phyloP scores from a whole-genome alignment of 2,797 vertebrate genomes.

The Propithecus perrieri region DNA sequence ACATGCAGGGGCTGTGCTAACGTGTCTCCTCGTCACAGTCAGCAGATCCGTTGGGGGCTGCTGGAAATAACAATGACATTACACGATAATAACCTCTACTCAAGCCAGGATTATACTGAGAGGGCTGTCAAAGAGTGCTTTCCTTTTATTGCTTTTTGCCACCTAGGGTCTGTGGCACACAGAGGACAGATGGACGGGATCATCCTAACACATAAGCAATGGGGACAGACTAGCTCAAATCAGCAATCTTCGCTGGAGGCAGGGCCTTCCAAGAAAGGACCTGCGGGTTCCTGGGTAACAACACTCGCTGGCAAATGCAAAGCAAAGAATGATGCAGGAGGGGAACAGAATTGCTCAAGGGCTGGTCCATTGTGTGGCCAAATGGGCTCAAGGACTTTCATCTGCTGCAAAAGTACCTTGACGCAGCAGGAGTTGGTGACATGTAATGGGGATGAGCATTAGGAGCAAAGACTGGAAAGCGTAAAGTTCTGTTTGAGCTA shows the following conservation, averaged over 20 bases:
- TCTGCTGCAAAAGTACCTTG: constrained; percentile 28
- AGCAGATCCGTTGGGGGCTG: constrained; percentile 26
- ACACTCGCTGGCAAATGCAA: constrained; percentile 26
- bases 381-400: constrained; percentile 34
- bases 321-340: constrained; percentile 42
- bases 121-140: constrained; percentile 61
- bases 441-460: neutral
- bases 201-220: constrained; percentile 63
- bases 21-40: neutral
- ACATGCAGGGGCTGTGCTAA: constrained; percentile 49
- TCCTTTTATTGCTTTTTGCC: constrained; percentile 67
- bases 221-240: constrained; percentile 17
- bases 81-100: constrained; percentile 62
- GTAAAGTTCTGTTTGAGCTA: neutral
- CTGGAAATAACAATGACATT: constrained; percentile 69
- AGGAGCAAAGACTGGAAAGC: neutral
- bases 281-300: constrained; percentile 25
- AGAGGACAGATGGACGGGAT: constrained; percentile 69
- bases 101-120: neutral
- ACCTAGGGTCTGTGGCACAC: constrained; percentile 26
- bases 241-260: constrained; percentile 50
- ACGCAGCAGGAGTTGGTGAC: neutral
- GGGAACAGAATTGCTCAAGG: neutral
- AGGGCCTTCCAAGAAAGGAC: constrained; percentile 40
- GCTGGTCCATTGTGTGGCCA: neutral